phyloP scores from a whole-genome alignment of 2,888 invertebrate genomes.

The Xylota sylvarum region DNA sequence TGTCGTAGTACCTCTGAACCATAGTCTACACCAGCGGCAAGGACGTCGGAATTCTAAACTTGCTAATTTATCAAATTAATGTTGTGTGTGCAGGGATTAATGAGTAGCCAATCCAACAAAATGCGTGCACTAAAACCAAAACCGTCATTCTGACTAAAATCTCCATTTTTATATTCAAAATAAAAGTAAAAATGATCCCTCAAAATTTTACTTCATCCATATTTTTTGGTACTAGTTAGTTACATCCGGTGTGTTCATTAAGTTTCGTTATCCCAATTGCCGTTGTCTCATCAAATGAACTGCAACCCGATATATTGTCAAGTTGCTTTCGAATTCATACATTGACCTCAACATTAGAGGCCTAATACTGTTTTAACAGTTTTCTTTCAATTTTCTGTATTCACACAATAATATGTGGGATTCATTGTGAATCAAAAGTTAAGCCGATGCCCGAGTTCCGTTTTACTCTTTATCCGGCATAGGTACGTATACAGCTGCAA shows the following conservation, averaged over 20 bases:
- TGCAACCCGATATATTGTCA: not conserved
- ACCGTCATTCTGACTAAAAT: no score
- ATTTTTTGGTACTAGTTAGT: no score
- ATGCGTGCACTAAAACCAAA: no score
- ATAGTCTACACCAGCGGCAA: no score
- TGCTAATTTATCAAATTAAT: no score
- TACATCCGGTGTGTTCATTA: not conserved
- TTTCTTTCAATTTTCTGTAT: not conserved
- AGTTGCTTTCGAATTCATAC: constrained; percentile 14
- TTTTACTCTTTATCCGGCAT: not conserved
- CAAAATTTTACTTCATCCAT: no score
- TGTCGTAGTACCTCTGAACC: no score
- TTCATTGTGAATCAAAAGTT: constrained; percentile 3
- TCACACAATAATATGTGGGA: constrained; percentile 2
- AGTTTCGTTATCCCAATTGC: not conserved
- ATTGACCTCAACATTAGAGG: not conserved
- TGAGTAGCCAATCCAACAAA: no score
- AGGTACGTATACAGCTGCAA: not conserved
- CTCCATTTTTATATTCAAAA: no score
- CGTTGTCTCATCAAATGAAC: not conserved
- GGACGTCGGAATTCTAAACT: no score
- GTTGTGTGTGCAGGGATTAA: no score
- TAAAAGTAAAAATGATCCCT: no score
- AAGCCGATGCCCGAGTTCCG: constrained; percentile 1
- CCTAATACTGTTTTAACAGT: constrained; percentile 2